phyloP scores from a whole-genome alignment of 2,888 invertebrate genomes.

The Sycophila texana region DNA sequence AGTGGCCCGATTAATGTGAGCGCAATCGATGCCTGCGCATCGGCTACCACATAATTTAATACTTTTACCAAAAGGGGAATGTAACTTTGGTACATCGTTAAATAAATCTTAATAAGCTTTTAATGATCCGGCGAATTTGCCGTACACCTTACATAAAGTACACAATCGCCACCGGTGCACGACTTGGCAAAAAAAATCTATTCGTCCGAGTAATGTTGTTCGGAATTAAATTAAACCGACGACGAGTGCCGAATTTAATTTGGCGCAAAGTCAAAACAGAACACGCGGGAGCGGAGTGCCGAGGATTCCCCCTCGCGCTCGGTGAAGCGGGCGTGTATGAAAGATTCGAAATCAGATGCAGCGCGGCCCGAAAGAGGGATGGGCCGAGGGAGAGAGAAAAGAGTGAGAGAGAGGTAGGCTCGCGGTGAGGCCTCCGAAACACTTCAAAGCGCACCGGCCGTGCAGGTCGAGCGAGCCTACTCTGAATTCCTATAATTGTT shows the following conservation, averaged over 20 bases:
- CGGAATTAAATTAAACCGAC: too few relatives aligned
- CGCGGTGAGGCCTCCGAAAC: slow-evolving; percentile 60
- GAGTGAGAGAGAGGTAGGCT: slow-evolving; percentile 39
- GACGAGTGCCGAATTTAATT: too few relatives aligned
- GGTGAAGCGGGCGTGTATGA: slow-evolving; percentile 15
- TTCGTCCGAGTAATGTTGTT: too few relatives aligned
- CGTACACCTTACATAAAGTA: slow-evolving; percentile 31
- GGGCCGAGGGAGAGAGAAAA: slow-evolving; percentile 48
- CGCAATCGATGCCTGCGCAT: slow-evolving; percentile 16
- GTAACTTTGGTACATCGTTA: slow-evolving; percentile 33
- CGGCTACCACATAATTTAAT: slow-evolving; percentile 39
- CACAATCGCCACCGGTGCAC: not conserved
- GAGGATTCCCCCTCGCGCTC: too few relatives aligned
- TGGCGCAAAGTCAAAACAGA: too few relatives aligned
- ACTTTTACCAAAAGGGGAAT: slow-evolving; percentile 24
- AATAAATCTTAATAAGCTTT: slow-evolving; percentile 55
- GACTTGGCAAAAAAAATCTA: too few relatives aligned
- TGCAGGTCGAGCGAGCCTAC: slow-evolving; percentile 63
- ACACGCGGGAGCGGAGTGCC: too few relatives aligned
- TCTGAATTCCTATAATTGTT: slow-evolving; percentile 75
- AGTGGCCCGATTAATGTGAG: slow-evolving; percentile 4
- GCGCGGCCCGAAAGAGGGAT: slow-evolving; percentile 58
- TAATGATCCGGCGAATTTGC: slow-evolving; percentile 45
- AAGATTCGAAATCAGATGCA: slow-evolving; percentile 57
- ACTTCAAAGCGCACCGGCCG: slow-evolving; percentile 70